Conservation (phyloP, 2,888 invertebrate species). For the Ornithoptera alexandrae region DNA sequence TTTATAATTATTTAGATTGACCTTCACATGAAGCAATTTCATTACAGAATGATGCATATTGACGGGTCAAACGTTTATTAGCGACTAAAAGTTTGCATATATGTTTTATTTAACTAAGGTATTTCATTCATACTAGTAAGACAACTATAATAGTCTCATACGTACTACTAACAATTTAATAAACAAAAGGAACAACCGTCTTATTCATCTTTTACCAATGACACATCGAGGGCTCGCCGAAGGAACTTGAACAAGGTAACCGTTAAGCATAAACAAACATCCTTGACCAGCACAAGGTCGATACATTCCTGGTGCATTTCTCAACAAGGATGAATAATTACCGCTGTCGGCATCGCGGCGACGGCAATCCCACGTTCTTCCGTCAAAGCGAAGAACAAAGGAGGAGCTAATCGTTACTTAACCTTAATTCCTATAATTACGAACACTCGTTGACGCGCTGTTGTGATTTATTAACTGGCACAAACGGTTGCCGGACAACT, state of each 20-base stretch:
- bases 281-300: constrained; percentile 29
- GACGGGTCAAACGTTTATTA: neutral
- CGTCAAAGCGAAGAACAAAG: constrained; percentile 61
- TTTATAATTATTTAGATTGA: neutral
- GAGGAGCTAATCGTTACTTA: constrained; percentile 68
- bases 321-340: constrained; percentile 32
- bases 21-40: neutral
- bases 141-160: neutral
- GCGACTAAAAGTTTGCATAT: neutral
- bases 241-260: neutral
- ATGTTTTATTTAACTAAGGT: neutral
- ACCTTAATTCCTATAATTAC: constrained; percentile 77
- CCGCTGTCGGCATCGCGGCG: constrained; percentile 21
- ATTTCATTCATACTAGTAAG: neutral
- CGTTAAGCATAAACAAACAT: constrained; percentile 21
- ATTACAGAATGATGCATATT: neutral
- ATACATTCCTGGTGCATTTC: constrained; percentile 22
- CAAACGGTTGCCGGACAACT: constrained; percentile 34
- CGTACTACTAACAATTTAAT: neutral
- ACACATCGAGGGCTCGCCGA: neutral
- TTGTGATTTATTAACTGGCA: constrained; percentile 66
- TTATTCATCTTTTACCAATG: neutral
- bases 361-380: constrained; percentile 56
- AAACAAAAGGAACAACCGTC: neutral
- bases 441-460: constrained; percentile 59